Conservation (phyloP, 1,140 invertebrate species). For the Drosophila malerkotliana region DNA sequence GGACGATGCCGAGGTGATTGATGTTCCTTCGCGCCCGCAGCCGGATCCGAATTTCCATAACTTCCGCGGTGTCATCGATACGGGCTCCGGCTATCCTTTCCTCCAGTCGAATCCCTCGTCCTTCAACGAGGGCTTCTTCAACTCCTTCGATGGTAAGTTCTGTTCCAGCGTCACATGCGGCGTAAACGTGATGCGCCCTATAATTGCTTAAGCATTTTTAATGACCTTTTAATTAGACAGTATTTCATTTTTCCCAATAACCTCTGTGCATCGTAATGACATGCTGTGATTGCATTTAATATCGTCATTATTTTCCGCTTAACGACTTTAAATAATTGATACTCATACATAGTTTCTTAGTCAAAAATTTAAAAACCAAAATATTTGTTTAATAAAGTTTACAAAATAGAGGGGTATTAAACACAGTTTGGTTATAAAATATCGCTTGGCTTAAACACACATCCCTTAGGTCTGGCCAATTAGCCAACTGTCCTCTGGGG, state of each 20-base stretch:
- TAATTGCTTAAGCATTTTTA: slow-evolving; percentile 29
- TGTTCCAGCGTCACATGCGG: slow-evolving; percentile 29
- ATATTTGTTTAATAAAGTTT: too few relatives aligned
- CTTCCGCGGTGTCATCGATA: slow-evolving; percentile 78
- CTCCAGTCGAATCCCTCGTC: slow-evolving; percentile 59
- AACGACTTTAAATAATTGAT: slow-evolving; percentile 11
- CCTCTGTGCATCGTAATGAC: slow-evolving; percentile 19
- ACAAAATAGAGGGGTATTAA: too few relatives aligned
- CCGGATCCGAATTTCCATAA: slow-evolving; percentile 62
- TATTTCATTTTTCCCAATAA: slow-evolving; percentile 25
- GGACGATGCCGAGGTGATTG: slow-evolving; percentile 74
- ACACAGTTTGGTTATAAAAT: slow-evolving; percentile 1
- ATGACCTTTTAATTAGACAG: slow-evolving; percentile 53
- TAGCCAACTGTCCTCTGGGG: slow-evolving; percentile 44
- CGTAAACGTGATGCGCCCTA: slow-evolving; percentile 39
- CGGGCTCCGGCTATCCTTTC: slow-evolving; percentile 72
- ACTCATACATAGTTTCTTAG: too few relatives aligned
- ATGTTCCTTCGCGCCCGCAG: slow-evolving; percentile 39
- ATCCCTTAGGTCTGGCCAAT: slow-evolving; percentile 37
- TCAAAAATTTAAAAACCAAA: too few relatives aligned
- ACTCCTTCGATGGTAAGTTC: slow-evolving; percentile 75
- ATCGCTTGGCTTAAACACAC: slow-evolving; percentile 25
- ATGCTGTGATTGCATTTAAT: slow-evolving; percentile 32
- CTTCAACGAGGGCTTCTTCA: slow-evolving; percentile 65
- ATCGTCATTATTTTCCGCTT: slow-evolving; percentile 22